Evolutionary conservation across 2,113 vertebrate genomes (phyloP), one percentile per base, ranked within the genome.

Genomic region (Alexandromys fortis): DNA sequence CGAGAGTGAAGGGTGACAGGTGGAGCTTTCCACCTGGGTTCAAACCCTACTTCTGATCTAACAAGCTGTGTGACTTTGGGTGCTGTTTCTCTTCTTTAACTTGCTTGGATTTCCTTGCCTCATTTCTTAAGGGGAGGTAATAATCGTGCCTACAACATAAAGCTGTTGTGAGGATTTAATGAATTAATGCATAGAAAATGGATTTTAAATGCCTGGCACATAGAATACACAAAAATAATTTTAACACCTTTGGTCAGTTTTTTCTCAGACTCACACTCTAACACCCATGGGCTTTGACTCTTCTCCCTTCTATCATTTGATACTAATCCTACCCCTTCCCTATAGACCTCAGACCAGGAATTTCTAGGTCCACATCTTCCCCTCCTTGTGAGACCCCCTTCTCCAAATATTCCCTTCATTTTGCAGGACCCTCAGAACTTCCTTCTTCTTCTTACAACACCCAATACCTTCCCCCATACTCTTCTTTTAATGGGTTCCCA

Each of bases 111-210:
- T 91, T 91, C 63, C 38, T 49, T 81, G 61, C 47, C 22, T 77
- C 67, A 70, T 61, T 63, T 30, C 70, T 90, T 78, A 90, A 89
- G 86, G n/a, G 1, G 83, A 77, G 21, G 9, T n/a, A 78, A 38
- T 89, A 42, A 61, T 5, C 28, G 4, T 67, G 11, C 7, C 42
- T 58, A 45, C 67, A 28, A 61, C 68, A 75, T 72, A 78, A 89
- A 86, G 8, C n/a, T 24, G 4, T 12, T 87, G 38, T 90, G 88
- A 95, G 38, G 16, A 96, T 77, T 47, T 63, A 92, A 68, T 22
- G 38, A 88, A 58, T 83, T 47, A 90, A 67, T 76, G 22, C 22
- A 33, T 30, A 19, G 17, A n/a, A 52, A 63, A 63, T 14, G n/a
- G 19, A 49, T 73, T 94, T 72, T 86, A 30, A 82, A 92, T 38